A percentile compares a stretch with the other conserved stretches of the same genome.
Conservation (phyloP, 92 coral and sea anemone genomes). For the Micromussa lordhowensis region DNA sequence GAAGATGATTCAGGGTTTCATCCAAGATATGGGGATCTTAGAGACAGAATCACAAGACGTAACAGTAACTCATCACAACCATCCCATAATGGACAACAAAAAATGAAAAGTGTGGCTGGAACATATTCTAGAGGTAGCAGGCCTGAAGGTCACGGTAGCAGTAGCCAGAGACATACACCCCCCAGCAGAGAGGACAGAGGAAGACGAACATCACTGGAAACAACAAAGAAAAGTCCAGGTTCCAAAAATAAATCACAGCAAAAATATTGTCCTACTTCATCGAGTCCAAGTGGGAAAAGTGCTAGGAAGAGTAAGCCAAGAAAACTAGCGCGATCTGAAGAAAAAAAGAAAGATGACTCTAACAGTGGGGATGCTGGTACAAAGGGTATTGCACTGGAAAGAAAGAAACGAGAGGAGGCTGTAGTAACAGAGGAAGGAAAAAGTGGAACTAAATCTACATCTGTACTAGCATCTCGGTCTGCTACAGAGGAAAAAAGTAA, state of each 20-base stretch:
- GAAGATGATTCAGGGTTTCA: background rate
- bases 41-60: background rate
- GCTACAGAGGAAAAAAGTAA: background rate
- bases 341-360: slow-evolving; percentile 19
- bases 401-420: background rate
- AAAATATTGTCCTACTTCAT: slow-evolving; percentile 4
- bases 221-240: slow-evolving; percentile 12
- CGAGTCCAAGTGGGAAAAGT: slow-evolving; percentile 33
- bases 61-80: slow-evolving; percentile 11
- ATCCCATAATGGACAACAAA: background rate
- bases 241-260: slow-evolving; percentile 21
- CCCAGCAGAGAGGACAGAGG: background rate
- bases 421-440: background rate
- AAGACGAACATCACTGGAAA: slow-evolving; percentile 12
- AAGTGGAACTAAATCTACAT: background rate
- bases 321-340: slow-evolving; percentile 35
- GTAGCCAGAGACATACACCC: background rate
- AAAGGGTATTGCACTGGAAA: background rate
- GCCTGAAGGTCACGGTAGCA: background rate
- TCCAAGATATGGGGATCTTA: background rate
- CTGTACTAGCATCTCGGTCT: background rate
- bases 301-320: slow-evolving; percentile 63
- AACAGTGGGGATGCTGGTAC: background rate
- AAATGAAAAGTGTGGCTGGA: slow-evolving; percentile 1
- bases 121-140: slow-evolving; percentile 5